phyloP scores from a whole-genome alignment of 2,113 vertebrate species.

The Canis aureus region DNA sequence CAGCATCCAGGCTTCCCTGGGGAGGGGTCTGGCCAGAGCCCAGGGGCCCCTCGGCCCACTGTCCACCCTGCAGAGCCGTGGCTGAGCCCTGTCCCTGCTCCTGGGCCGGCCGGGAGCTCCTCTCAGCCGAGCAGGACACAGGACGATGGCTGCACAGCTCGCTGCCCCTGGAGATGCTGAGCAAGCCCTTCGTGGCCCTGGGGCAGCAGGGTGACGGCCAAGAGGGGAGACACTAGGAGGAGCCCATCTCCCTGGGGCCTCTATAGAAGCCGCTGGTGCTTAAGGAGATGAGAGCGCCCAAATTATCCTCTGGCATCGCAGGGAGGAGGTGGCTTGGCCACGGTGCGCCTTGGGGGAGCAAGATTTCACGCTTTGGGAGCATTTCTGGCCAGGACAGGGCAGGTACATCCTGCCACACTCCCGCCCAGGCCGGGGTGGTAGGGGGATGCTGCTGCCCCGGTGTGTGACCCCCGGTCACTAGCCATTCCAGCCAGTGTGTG shows the following conservation, averaged over 20 bases:
- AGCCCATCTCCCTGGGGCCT: rapidly evolving
- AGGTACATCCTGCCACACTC: rapidly evolving
- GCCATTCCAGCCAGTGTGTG: not conserved
- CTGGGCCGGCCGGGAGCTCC: not conserved
- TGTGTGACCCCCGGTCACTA: rapidly evolving
- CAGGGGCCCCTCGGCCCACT: rapidly evolving
- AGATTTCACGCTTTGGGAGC: not conserved
- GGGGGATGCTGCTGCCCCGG: not conserved
- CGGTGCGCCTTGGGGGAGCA: rapidly evolving
- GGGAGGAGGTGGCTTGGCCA: not conserved
- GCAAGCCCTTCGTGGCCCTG: too few species aligned
- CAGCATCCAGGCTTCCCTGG: not conserved
- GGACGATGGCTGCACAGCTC: not conserved
- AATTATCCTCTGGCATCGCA: rapidly evolving
- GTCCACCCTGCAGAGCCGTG: not conserved
- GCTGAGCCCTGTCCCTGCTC: rapidly evolving
- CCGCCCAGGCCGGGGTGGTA: too few species aligned
- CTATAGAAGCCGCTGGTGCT: rapidly evolving
- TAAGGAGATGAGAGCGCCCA: not conserved
- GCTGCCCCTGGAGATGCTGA: not conserved
- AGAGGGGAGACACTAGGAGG: not conserved
- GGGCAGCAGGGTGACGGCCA: not conserved
- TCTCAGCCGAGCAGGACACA: rapidly evolving
- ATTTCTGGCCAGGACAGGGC: not conserved
- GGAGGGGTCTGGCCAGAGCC: rapidly evolving